Conservation (phyloP, 2,113 vertebrate species). For the Paracanthobrama guichenoti region DNA sequence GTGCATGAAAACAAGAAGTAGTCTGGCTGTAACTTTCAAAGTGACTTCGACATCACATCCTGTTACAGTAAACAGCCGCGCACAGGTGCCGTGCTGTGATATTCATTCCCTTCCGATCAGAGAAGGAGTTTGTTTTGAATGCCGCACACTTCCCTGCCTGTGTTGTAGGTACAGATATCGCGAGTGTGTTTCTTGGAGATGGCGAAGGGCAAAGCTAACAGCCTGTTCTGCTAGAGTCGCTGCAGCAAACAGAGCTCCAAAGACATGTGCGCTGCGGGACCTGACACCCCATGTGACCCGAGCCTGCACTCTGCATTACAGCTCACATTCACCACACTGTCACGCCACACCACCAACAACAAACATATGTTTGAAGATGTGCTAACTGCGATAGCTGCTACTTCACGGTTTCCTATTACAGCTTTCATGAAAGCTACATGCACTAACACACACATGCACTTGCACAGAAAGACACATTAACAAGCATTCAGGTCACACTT, state of each 20-base stretch:
- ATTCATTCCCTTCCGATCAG: conserved; percentile 30
- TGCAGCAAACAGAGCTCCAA: conserved; percentile 22
- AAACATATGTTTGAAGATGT: background rate
- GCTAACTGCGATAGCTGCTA: background rate
- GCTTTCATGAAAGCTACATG: background rate
- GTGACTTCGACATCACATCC: conserved; percentile 16
- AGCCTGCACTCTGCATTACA: conserved; percentile 17
- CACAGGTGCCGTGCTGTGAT: conserved; percentile 27
- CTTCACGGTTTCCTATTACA: background rate
- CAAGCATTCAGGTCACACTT: background rate
- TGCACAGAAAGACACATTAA: background rate
- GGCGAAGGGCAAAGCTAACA: conserved; percentile 31
- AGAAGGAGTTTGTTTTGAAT: conserved; percentile 35
- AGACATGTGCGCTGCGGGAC: background rate
- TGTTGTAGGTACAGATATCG: conserved; percentile 24
- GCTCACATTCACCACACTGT: background rate
- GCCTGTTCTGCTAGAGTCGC: conserved; percentile 37
- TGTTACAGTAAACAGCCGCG: background rate
- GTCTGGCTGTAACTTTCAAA: conserved; percentile 3
- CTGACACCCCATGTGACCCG: conserved; percentile 37
- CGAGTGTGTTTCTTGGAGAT: conserved; percentile 14
- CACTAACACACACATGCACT: background rate
- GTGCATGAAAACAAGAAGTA: background rate
- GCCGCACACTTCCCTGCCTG: conserved; percentile 11
- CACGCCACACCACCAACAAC: background rate